Evolutionary conservation across 1,140 invertebrate genomes (phyloP), one percentile per base, ranked within the genome.

Genomic region (Pteromalus puparum): DNA sequence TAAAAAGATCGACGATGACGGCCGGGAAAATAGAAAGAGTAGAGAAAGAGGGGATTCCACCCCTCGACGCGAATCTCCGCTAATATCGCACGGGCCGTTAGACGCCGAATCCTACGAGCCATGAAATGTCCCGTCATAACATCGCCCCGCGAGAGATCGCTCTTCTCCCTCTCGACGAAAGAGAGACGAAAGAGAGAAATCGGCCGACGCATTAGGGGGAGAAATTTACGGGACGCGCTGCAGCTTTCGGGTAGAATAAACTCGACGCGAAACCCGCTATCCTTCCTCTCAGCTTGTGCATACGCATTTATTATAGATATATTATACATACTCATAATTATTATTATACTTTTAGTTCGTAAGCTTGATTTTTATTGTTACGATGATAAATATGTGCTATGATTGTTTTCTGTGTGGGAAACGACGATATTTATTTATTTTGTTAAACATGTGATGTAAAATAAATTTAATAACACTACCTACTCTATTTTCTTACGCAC

Each of bases 111-210:
- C 88, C 90, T 90, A 84, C 87, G 89, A 92, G 90, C 90, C 91
- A 90, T 92, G 91, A 92, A 92, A 90, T 90, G 89, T 91, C 89
- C 90, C 90, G 91, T 92, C 91, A 92, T 91, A 93, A 93, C 90
- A 90, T 92, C 76, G 46, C 26, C 34, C 21, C 30, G 24, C 68
- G 18, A 5, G 24, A 42, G 38, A 72, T 72, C 13, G 46, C 6
- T 34, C 34, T 34, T 42, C 34, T 53, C n/a, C 42, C 7, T 15
- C 72, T 38, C 18, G 67, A 70, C 18, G 67, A 70, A n/a, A 70
- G n/a, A 26, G 67, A 24, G 67, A 24, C 24, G 46, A 48, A 9
- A 3, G 26, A 34, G 74, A 53, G 67, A 83, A 83, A 83, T 83
- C 75, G 82, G 21, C 9, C 28, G 46, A 46, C n/a, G 48, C 46